Evolutionary conservation across 2,113 vertebrate species (phyloP).

Genomic region (Cyphomyrus plagiostoma): DNA sequence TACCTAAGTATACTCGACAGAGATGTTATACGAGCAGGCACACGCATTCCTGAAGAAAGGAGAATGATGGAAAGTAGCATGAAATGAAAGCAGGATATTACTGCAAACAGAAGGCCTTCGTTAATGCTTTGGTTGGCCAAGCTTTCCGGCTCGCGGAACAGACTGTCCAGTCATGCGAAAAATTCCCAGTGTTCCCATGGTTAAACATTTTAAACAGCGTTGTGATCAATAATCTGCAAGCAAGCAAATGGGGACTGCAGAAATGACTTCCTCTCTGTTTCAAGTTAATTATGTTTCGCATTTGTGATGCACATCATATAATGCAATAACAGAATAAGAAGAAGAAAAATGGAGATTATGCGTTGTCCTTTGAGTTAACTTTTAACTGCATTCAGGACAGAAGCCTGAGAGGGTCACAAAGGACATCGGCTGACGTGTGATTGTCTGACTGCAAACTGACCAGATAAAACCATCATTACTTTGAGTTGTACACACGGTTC

Average conservation of each 20-base stretch:
- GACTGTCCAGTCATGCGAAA: not conserved
- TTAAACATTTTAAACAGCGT: not conserved
- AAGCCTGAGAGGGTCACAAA: not conserved
- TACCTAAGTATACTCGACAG: not conserved
- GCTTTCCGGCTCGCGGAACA: not conserved
- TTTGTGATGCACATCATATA: constrained; percentile 11
- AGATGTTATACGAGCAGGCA: not conserved
- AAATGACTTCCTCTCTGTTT: constrained; percentile 9
- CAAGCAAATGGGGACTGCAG: constrained; percentile 1
- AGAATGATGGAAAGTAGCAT: not conserved
- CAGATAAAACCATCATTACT: not conserved
- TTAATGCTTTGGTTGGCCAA: not conserved
- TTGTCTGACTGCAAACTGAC: not conserved
- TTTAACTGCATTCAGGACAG: constrained; percentile 7
- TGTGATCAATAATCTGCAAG: constrained; percentile 12
- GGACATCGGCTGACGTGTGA: not conserved
- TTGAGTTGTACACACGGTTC: not conserved
- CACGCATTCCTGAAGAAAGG: not conserved
- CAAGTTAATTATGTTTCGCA: constrained; percentile 12
- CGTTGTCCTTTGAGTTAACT: not conserved
- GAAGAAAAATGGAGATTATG: not conserved
- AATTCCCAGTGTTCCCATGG: not conserved
- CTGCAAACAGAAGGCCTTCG: not conserved
- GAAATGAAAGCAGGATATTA: not conserved
- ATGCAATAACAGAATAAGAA: not conserved